Percentiles rank a stretch among this genome's conserved stretches.
Conservation (phyloP, 1,140 invertebrate genomes). For the Paralvinella palmiformis region DNA sequence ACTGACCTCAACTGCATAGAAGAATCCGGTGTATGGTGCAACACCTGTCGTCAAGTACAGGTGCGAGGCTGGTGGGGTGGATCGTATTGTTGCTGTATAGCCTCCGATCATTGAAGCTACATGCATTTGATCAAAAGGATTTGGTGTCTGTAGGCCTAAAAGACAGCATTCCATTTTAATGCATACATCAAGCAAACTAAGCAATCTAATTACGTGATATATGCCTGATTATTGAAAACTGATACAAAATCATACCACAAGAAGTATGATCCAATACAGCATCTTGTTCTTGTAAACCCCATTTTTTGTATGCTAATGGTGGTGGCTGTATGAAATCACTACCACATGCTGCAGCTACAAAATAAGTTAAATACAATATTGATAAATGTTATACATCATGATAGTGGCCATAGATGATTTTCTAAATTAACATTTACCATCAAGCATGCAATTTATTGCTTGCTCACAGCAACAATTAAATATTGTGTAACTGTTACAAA, state of each 20-base stretch:
- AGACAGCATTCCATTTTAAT: too few relatives aligned
- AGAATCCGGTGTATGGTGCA: conserved; percentile 79
- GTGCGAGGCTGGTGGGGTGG: conserved; percentile 68
- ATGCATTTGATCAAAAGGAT: conserved; percentile 79
- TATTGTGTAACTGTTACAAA: conserved; percentile 17
- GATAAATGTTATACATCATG: too few relatives aligned
- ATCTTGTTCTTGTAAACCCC: conserved; percentile 72
- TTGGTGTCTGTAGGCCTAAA: conserved; percentile 65
- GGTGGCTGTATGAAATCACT: conserved; percentile 57
- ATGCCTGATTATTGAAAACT: too few relatives aligned
- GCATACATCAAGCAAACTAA: background rate
- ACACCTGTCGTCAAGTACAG: conserved; percentile 73
- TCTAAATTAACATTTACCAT: background rate
- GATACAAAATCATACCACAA: conserved; percentile 53
- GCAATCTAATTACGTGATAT: background rate
- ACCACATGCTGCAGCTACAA: conserved; percentile 62
- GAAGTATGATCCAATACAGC: conserved; percentile 70
- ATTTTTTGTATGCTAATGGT: conserved; percentile 71
- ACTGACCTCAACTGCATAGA: conserved; percentile 71
- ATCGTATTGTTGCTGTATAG: conserved; percentile 63
- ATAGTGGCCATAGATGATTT: too few relatives aligned
- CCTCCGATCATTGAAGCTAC: conserved; percentile 74
- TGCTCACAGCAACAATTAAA: background rate
- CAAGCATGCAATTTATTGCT: background rate
- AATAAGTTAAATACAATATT: background rate